These are phyloP conservation scores for Neomorphus geoffroyi DNA, from an alignment of 2,797 vertebrate genomes.

Conservation along the genomic window DNA sequence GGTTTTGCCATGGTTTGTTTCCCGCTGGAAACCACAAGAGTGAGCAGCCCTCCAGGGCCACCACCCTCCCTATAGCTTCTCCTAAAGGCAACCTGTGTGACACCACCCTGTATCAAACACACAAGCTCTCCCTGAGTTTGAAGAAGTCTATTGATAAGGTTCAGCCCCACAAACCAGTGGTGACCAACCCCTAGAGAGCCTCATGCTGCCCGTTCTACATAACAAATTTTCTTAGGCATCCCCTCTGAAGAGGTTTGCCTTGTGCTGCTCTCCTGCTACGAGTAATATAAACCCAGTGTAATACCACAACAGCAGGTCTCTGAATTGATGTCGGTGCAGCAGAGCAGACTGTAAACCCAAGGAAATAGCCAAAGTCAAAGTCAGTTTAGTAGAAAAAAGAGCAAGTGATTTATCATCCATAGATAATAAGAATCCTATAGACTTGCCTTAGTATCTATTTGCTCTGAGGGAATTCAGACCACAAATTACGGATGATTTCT, in stretches of 20 bases:
- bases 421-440: background rate
- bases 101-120: background rate
- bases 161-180: background rate
- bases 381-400: background rate
- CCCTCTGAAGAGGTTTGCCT: background rate
- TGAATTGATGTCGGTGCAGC: background rate
- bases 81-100: background rate
- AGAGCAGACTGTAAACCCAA: background rate
- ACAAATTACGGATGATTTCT: constrained; percentile 6
- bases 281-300: background rate
- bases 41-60: background rate
- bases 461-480: background rate
- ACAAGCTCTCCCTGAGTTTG: background rate
- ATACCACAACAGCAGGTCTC: background rate
- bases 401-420: background rate
- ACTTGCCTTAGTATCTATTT: background rate
- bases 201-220: background rate
- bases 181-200: background rate
- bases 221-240: background rate
- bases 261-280: background rate
- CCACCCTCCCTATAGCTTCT: background rate
- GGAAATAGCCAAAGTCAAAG: background rate
- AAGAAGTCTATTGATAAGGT: background rate
- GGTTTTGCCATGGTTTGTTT: background rate
- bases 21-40: background rate